Evolutionary conservation across 2,113 vertebrate species (phyloP).

Genomic region (Drymodes brunneopygia): DNA sequence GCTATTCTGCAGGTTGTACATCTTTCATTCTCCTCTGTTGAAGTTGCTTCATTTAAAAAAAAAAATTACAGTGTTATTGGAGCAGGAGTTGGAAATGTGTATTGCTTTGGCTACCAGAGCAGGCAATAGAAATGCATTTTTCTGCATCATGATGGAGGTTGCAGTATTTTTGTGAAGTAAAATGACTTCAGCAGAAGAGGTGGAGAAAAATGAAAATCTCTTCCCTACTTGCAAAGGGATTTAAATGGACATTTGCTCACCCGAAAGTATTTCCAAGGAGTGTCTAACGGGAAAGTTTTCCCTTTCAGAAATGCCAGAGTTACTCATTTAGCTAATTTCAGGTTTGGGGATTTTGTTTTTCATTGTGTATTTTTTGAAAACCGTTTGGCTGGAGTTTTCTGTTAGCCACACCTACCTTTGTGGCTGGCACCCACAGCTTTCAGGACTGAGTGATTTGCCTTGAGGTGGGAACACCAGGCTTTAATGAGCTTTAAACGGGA

Average conservation of each 20-base stretch:
- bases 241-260: not conserved
- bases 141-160: not conserved
- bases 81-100: not conserved
- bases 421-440: not conserved
- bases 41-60: not conserved
- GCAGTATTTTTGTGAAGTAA: not conserved
- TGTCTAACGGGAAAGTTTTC: not conserved
- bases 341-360: not conserved
- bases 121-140: not conserved
- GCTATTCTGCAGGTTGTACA: not conserved
- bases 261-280: not conserved
- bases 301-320: not conserved
- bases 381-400: not conserved
- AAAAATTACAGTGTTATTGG: not conserved
- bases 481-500: not conserved
- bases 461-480: not conserved
- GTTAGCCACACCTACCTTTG: not conserved
- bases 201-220: not conserved
- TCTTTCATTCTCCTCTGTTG: not conserved
- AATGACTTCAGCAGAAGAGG: conserved; percentile 14
- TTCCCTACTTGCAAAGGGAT: not conserved
- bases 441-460: not conserved
- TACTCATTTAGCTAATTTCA: not conserved
- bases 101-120: not conserved
- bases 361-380: not conserved